Base-by-base conservation (phyloP, 1,140 invertebrate genomes). In the Listronotus oregonensis region DNA sequence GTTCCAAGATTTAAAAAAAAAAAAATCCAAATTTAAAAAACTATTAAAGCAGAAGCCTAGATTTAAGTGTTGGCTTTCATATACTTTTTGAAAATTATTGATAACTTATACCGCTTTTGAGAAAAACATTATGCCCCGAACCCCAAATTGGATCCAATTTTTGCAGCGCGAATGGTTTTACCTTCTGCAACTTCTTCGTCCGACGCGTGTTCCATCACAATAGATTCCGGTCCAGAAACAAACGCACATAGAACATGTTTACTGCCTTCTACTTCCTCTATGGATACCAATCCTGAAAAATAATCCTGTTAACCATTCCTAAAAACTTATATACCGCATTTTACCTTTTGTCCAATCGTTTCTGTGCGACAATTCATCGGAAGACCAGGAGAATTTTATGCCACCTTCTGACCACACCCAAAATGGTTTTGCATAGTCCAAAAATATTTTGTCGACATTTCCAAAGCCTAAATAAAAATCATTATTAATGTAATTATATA, bases 381-480 rank as follows among this genome's bases (percentile, higher is more conserved):
- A 78, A 7, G 85, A 87, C 87, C 84, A 88, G 44, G 82, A 83
- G 49, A 27, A 27, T 59, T 82, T 81, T 14, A 84, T 80, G 21
- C 80, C 73, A 27, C 84, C 84, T 68, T 86, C 83, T 21, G 81
- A 80, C 83, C 85, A 87, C 0, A 88, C 85, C 86, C 89, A 90
- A 75, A 92, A 90, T 27, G 90, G 89, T 56, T 85, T 84, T 10
- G 87, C 84, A 77, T 94, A 96, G 73, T 92, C 87, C 21, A 27
- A 27, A 27, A 27, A 27, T 27, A 27, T 27, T 27, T 27, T 27
- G 5, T 27, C 21, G 21, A 5, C 1, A 5, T 1, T 27, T 5
- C 21, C 21, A 27, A 27, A 27, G 5, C 21, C 21, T 27, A 27
- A 27, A 27, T n/a, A n/a, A n/a, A n/a, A n/a, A n/a, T n/a, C n/a